phyloP scores from a whole-genome alignment of 2,888 invertebrate genomes.

The Troides aeacus region DNA sequence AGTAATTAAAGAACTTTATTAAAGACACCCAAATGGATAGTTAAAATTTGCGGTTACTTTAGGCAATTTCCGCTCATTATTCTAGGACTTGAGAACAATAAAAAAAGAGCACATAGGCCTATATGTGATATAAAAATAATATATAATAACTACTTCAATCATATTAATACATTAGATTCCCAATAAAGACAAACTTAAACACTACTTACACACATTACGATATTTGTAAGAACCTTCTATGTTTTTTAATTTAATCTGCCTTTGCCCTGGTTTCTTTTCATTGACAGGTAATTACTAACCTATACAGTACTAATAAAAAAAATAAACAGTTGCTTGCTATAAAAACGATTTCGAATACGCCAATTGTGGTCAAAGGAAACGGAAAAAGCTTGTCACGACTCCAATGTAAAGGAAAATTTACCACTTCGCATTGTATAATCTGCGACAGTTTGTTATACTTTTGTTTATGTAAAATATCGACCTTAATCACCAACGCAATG shows the following conservation, averaged over 20 bases:
- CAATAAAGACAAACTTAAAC: too few species aligned
- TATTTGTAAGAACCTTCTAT: too few species aligned
- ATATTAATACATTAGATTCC: too few species aligned
- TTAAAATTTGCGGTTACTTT: neutral
- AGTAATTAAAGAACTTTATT: neutral
- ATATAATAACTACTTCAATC: too few species aligned
- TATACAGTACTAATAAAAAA: neutral
- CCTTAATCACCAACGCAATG: constrained; percentile 49
- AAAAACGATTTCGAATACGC: neutral
- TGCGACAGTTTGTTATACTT: constrained; percentile 27
- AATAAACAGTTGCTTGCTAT: too few species aligned
- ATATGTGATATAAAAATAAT: too few species aligned
- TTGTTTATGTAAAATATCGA: constrained; percentile 31
- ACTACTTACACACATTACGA: too few species aligned
- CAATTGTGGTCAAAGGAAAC: neutral
- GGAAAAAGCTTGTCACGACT: neutral
- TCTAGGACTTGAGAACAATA: too few species aligned
- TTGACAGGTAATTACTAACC: neutral
- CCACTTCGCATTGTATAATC: neutral
- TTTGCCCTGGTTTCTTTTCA: neutral
- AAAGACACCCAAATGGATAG: neutral
- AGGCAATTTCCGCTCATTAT: too few species aligned
- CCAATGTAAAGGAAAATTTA: neutral
- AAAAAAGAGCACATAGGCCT: too few species aligned
- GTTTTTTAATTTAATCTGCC: neutral